Conservation (phyloP, 2,113 vertebrate species). For the Hiodon alosoides region DNA sequence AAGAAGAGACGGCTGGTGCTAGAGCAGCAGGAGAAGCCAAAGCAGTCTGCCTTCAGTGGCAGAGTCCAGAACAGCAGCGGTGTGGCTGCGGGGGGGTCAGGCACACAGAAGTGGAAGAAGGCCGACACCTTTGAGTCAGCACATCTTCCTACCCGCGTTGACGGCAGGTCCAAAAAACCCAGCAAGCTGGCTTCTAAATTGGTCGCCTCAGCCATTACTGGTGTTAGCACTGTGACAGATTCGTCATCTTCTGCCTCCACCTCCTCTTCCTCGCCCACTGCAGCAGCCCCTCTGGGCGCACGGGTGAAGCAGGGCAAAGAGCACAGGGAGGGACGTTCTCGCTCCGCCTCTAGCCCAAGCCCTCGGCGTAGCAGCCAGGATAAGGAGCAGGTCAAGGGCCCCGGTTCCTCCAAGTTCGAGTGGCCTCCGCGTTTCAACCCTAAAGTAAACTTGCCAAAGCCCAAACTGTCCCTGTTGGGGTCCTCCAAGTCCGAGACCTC, state of each 20-base stretch:
- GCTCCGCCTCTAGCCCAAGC: slow-evolving; percentile 94
- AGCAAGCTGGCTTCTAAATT: slow-evolving; percentile 99
- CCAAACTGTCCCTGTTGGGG: slow-evolving; percentile 95
- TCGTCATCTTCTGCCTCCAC: slow-evolving; percentile 90
- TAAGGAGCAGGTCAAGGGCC: slow-evolving; percentile 89
- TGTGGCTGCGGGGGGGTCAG: slow-evolving; percentile 75
- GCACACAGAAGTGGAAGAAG: slow-evolving; percentile 94
- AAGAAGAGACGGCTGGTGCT: slow-evolving; percentile 82
- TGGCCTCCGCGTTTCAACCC: slow-evolving; percentile 97
- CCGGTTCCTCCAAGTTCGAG: slow-evolving; percentile 96
- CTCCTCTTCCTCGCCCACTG: slow-evolving; percentile 78
- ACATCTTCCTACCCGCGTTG: slow-evolving; percentile 81
- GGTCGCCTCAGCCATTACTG: slow-evolving; percentile 98
- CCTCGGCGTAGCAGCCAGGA: slow-evolving; percentile 93
- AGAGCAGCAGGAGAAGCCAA: slow-evolving; percentile 44
- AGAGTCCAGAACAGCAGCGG: slow-evolving; percentile 86
- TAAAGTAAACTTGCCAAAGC: slow-evolving; percentile 98
- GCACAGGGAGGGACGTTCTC: slow-evolving; percentile 92
- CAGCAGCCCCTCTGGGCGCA: slow-evolving; percentile 82
- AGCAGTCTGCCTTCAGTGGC: slow-evolving; percentile 72
- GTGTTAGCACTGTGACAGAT: slow-evolving; percentile 97
- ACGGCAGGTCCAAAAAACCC: slow-evolving; percentile 95
- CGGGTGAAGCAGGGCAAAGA: slow-evolving; percentile 98
- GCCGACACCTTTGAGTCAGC: slow-evolving; percentile 74
- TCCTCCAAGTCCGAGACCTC: slow-evolving; percentile 95